Evolutionary conservation across 2,888 invertebrate genomes (phyloP), one percentile per base, ranked within the genome.

Genomic region (Drosophila cracens): DNA sequence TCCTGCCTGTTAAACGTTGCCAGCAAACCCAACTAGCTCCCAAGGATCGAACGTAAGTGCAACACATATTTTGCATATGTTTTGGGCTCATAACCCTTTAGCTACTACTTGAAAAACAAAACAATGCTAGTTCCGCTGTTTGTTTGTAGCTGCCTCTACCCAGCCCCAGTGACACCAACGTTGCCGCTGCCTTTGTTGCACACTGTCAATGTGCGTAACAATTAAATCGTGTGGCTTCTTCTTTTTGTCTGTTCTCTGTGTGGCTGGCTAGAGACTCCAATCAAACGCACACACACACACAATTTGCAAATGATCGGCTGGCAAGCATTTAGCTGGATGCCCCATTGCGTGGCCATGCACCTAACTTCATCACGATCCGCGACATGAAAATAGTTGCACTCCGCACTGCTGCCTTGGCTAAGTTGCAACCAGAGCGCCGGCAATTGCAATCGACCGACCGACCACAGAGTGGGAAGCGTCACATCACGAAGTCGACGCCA

Each of bases 321-420:
- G 65, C 60, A 63, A 25, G 76, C 62, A 70, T 64, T 70, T 52
- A 63, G 52, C 52, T 66, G 70, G 77, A 62, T 78, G 67, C 63
- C 77, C 83, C 86, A 87, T 83, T 83, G 83, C 83, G 88, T 84
- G 86, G 88, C 88, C 76, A 79, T 85, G 83, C 83, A 84, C 88
- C 85, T 82, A 89, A 89, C 86, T 89, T 80, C 91, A 90, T 91
- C 91, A 91, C 91, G 91, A 91, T 91, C 87, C 80, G 76, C 88
- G 78, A 83, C 74, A 86, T 77, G 82, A 77, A 82, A 87, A 87
- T 87, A 90, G 86, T 87, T 89, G 83, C 81, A 88, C 84, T 90
- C 83, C 75, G 77, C 80, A 75, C 61, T 73, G 46, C 43, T 54
- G 54, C 46, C 70, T 51, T 58, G 49, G 56, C 74, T 52, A 57